Evolutionary conservation across 1,140 invertebrate genomes (phyloP).

Genomic region (Orius laevigatus): DNA sequence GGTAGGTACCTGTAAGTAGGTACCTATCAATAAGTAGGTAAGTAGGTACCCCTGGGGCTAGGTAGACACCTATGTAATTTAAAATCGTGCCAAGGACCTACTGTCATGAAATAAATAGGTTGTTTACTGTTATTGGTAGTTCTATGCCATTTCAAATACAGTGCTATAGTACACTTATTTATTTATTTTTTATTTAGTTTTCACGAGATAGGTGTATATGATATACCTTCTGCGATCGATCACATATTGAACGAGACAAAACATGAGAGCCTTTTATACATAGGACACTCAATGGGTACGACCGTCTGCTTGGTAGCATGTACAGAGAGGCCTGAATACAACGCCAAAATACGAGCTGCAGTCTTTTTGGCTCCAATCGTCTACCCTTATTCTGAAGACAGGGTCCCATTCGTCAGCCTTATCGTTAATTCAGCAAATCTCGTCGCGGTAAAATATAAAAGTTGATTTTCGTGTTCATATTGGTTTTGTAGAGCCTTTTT

Average conservation of each 20-base stretch:
- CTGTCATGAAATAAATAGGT: too few relatives aligned
- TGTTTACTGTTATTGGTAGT: too few relatives aligned
- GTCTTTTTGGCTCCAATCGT: slow-evolving; percentile 54
- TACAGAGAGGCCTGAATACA: slow-evolving; percentile 41
- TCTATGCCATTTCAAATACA: too few relatives aligned
- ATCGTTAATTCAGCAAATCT: background rate
- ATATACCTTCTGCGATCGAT: slow-evolving; percentile 41
- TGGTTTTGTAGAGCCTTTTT: too few relatives aligned
- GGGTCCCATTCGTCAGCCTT: background rate
- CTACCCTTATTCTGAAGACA: background rate
- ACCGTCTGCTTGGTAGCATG: slow-evolving; percentile 41
- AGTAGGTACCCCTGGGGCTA: too few relatives aligned
- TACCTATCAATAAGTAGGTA: too few relatives aligned
- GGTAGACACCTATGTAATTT: too few relatives aligned
- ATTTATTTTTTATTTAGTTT: slow-evolving; percentile 22
- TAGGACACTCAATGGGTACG: slow-evolving; percentile 53
- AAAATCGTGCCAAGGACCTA: too few relatives aligned
- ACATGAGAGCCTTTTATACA: slow-evolving; percentile 35
- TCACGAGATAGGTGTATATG: slow-evolving; percentile 44
- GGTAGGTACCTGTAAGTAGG: too few relatives aligned
- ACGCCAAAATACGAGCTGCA: slow-evolving; percentile 41
- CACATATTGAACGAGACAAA: slow-evolving; percentile 37
- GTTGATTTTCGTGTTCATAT: too few relatives aligned
- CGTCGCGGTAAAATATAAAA: background rate
- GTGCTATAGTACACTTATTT: background rate